These are phyloP conservation scores for Phyllotis vaccarum DNA, from an alignment of 2,797 vertebrate genomes.

Conservation along the genomic window DNA sequence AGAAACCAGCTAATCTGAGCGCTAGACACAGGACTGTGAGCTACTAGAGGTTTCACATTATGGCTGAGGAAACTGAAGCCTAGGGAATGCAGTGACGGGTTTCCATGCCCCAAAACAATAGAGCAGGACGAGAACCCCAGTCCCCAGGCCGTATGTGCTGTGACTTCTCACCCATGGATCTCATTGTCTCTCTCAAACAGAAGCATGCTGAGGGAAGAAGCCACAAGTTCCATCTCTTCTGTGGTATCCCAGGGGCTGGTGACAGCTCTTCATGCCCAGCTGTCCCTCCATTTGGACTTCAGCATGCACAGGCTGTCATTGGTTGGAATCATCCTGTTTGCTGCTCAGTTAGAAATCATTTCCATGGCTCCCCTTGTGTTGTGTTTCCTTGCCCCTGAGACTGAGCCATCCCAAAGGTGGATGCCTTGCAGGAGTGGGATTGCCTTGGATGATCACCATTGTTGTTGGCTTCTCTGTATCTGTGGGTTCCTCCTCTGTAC, in stretches of 20 bases:
- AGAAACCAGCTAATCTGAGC: background rate
- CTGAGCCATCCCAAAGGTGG: background rate
- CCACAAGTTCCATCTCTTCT: background rate
- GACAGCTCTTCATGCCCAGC: background rate
- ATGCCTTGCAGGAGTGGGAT: background rate
- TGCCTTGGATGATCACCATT: background rate
- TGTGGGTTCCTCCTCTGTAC: background rate
- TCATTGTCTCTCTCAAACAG: background rate
- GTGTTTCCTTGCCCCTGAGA: slow-evolving; percentile 29
- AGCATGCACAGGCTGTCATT: background rate
- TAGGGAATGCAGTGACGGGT: background rate
- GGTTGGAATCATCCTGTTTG: background rate
- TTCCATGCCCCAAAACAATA: background rate
- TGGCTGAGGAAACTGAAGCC: background rate
- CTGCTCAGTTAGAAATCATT: background rate
- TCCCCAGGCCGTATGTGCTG: background rate
- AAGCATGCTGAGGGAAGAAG: background rate
- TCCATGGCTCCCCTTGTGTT: background rate
- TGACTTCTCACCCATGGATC: background rate
- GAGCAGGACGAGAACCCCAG: background rate
- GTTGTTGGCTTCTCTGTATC: background rate
- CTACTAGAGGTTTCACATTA: background rate
- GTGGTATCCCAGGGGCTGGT: background rate
- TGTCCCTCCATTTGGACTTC: background rate
- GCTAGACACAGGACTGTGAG: background rate